Conservation (phyloP, 2,113 vertebrate species). For the Lates calcarifer region DNA sequence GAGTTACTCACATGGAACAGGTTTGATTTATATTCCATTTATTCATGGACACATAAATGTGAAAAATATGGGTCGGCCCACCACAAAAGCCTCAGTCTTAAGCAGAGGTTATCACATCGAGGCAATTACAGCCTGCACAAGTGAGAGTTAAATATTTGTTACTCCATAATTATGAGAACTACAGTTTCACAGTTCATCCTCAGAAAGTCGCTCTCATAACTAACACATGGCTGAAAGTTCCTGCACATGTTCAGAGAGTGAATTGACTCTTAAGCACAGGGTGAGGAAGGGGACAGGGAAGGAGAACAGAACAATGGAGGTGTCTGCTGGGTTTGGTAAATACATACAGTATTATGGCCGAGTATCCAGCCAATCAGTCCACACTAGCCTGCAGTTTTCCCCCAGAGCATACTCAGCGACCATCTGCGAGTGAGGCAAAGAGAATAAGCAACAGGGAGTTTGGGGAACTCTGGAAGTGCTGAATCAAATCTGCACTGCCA, state of each 20-base stretch:
- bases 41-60: slow-evolving; percentile 37
- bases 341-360: slow-evolving; percentile 35
- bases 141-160: slow-evolving; percentile 35
- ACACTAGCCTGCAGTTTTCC: slow-evolving; percentile 45
- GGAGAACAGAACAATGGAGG: slow-evolving; percentile 21
- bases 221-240: slow-evolving; percentile 1
- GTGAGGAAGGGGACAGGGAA: slow-evolving; percentile 9
- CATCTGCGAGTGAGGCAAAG: slow-evolving; percentile 57
- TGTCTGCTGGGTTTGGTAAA: slow-evolving; percentile 50
- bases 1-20: slow-evolving; percentile 55
- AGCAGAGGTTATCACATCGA: slow-evolving; percentile 30
- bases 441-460: slow-evolving; percentile 59
- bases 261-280: slow-evolving; percentile 2
- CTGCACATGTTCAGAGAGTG: background rate
- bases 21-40: slow-evolving; percentile 62
- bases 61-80: slow-evolving; percentile 20
- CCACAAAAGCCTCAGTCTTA: slow-evolving; percentile 31
- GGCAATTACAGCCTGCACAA: slow-evolving; percentile 16
- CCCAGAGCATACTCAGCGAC: slow-evolving; percentile 64
- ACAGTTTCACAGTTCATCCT: background rate
- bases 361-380: slow-evolving; percentile 40
- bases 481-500: slow-evolving; percentile 73
- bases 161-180: background rate
- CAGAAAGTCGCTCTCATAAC: background rate
- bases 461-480: slow-evolving; percentile 67